Conservation (phyloP, 2,797 vertebrate species). For the Eulemur rubriventer region DNA sequence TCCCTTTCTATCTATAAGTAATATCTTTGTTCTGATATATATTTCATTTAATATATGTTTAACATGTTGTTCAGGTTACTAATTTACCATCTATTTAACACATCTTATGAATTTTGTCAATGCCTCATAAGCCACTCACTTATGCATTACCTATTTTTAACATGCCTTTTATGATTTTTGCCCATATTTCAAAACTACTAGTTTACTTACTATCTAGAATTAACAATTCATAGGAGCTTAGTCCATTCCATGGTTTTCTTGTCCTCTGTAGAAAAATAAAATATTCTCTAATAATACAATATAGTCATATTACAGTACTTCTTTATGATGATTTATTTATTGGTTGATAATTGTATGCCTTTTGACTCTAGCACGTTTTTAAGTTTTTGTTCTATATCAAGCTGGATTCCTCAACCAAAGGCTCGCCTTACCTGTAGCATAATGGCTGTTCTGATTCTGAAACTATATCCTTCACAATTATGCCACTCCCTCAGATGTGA, state of each 20-base stretch:
- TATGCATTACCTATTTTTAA: neutral
- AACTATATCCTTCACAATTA: neutral
- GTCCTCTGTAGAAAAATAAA: neutral
- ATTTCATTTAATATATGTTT: neutral
- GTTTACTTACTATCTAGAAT: neutral
- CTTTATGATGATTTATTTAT: neutral
- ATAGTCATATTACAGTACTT: neutral
- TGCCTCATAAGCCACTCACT: neutral
- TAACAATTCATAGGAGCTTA: neutral
- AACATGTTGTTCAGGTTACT: neutral
- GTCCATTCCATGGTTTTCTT: neutral
- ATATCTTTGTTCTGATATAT: neutral
- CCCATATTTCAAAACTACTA: neutral
- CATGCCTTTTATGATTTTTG: neutral
- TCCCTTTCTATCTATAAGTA: neutral
- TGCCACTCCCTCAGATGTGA: neutral
- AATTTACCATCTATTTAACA: neutral
- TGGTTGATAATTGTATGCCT: neutral
- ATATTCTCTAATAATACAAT: neutral
- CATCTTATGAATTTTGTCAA: neutral
- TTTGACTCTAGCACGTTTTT: neutral
- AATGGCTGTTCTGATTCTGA: neutral
- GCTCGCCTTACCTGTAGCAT: neutral
- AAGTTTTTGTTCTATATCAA: neutral
- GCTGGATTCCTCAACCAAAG: neutral